Evolutionary conservation across 2,888 invertebrate genomes (phyloP).

Genomic region (Arenicola marina): DNA sequence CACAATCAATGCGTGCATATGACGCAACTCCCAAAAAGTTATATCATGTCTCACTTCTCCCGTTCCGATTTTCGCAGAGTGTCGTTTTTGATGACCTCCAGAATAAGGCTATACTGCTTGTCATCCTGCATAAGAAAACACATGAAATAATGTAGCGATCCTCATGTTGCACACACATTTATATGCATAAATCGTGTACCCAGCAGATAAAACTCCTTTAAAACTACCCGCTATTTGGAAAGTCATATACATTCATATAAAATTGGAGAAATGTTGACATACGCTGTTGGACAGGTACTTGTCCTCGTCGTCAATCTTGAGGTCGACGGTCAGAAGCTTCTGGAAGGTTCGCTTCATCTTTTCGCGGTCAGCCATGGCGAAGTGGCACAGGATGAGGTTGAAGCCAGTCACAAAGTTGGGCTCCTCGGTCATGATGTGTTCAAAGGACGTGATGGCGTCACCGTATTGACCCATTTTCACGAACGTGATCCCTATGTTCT

Average conservation of each 20-base stretch:
- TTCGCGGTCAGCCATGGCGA: constrained; percentile 77
- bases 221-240: too few relatives aligned
- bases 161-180: too few relatives aligned
- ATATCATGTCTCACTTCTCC: constrained; percentile 64
- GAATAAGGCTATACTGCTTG: constrained; percentile 67
- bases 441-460: constrained; percentile 95
- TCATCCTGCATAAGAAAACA: constrained; percentile 67
- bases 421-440: constrained; percentile 96
- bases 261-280: too few relatives aligned
- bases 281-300: constrained; percentile 63
- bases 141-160: too few relatives aligned
- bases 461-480: constrained; percentile 95
- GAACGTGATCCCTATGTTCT: constrained; percentile 93
- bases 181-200: too few relatives aligned
- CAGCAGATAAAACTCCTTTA: too few relatives aligned
- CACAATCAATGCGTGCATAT: too few relatives aligned
- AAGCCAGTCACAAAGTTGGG: constrained; percentile 88
- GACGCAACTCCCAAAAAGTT: too few relatives aligned
- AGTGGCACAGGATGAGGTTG: constrained; percentile 74
- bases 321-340: constrained; percentile 83
- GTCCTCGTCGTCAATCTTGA: constrained; percentile 77
- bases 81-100: constrained; percentile 78
- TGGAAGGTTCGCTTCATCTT: constrained; percentile 92
- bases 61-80: constrained; percentile 75
- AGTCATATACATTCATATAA: too few relatives aligned